Base-by-base conservation (phyloP, 2,113 vertebrate species). In the Bufo bufo region DNA sequence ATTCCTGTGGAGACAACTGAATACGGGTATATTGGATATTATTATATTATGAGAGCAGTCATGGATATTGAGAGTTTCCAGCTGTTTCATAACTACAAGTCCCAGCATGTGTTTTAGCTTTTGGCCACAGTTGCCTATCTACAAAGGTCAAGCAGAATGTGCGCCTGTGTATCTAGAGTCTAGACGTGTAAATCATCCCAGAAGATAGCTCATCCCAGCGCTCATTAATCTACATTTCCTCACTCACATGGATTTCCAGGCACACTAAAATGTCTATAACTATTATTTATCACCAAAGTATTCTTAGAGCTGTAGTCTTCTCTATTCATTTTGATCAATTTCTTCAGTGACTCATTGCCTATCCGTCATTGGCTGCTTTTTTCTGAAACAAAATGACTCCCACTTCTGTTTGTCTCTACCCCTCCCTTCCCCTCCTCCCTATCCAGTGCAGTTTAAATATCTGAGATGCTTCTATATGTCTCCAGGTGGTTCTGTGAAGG, bases 401-500 rank as follows among this genome's bases (percentile, higher is more conserved):
- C 33, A 50, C 58, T 49, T 33, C 43, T 86, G 74, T 66, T 13
- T 77, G 56, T n/a, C 43, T 63, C 69, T 83, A 19, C 61, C 45
- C 56, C 17, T 74, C n/a, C 10, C 23, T 3, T 54, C 9, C 50
- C 33, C 77, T 80, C 85, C 56, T 52, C 86, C 78, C 52, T 43
- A 69, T 75, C 43, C 69, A 19, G 45, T 49, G 5, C 54, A 61
- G 43, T 52, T 82, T 87, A 88, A 88, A 88, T 88, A 88, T 82
- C 86, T 88, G 69, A 72, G 58, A 77, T 88, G 71, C 23, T 88
- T 88, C 1, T 33, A 7, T 83, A 66, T 88, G 71, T 83, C 71
- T 90, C 56, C 95, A 99, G 98, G 94, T 99, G 98, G 98, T 99
- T 99, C 95, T 99, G 98, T 92, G 98, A 99, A 93, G 98, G 97